Conservation (phyloP, 2,113 vertebrate genomes). For the Oenanthe melanoleuca region DNA sequence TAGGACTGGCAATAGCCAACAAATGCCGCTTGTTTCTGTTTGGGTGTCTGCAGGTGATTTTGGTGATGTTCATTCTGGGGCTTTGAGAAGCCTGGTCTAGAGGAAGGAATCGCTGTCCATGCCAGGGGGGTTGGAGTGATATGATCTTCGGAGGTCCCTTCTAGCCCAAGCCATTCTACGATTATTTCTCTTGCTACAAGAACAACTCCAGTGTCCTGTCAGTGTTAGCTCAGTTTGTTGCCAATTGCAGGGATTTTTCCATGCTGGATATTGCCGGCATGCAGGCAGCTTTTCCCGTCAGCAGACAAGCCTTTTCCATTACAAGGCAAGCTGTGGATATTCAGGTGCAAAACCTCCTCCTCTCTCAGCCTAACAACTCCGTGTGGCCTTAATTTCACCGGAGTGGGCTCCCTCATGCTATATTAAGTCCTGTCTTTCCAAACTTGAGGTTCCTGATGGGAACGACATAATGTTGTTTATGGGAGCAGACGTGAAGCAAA, state of each 20-base stretch:
- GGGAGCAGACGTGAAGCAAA: not conserved
- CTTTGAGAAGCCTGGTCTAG: not conserved
- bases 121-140: not conserved
- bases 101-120: not conserved
- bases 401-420: not conserved
- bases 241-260: not conserved
- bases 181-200: not conserved
- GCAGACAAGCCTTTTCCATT: not conserved
- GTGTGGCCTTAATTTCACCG: not conserved
- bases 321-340: not conserved
- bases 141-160: not conserved
- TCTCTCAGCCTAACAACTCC: not conserved
- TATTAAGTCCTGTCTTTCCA: not conserved
- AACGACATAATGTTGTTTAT: not conserved
- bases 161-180: not conserved
- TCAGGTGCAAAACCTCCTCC: not conserved
- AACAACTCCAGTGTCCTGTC: fast-evolving
- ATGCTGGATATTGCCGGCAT: not conserved
- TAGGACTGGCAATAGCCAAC: not conserved
- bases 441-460: not conserved
- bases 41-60: not conserved
- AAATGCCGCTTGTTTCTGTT: not conserved
- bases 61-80: not conserved
- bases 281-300: not conserved
- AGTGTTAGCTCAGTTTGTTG: not conserved